Conservation (phyloP, 2,797 vertebrate species). For the Tamandua tetradactyla region DNA sequence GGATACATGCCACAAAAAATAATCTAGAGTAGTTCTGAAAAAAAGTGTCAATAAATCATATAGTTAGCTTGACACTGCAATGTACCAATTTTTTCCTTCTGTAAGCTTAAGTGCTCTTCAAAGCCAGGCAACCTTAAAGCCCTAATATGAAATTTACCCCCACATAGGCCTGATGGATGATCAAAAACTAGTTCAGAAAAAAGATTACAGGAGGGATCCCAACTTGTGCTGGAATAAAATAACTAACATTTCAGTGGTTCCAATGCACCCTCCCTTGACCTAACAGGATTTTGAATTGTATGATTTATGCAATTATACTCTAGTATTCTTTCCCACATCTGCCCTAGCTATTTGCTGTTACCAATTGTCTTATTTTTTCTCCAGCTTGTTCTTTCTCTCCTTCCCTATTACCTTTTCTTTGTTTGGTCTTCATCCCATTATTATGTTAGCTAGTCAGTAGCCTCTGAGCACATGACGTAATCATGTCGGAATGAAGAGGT, state of each 20-base stretch:
- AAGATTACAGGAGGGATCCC: neutral
- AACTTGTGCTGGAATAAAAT: neutral
- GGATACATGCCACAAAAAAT: conserved; percentile 74
- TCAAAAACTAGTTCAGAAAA: conserved; percentile 27
- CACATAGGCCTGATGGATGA: conserved; percentile 39
- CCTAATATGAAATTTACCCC: conserved; percentile 63
- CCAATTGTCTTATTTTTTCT: neutral
- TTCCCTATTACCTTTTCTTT: neutral
- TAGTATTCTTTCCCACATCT: neutral
- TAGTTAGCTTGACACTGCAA: conserved; percentile 73
- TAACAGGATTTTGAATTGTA: conserved; percentile 3
- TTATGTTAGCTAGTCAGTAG: neutral
- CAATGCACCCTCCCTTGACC: neutral
- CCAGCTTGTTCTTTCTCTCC: neutral
- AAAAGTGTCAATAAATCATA: conserved; percentile 79
- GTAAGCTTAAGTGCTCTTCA: conserved; percentile 77
- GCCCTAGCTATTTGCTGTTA: neutral
- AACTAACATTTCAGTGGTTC: neutral
- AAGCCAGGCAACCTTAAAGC: conserved; percentile 64
- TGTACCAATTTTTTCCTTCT: conserved; percentile 73
- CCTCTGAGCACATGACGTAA: neutral
- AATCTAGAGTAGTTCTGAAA: conserved; percentile 65
- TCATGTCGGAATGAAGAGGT: neutral
- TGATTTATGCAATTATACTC: neutral
- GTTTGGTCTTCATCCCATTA: neutral